phyloP scores from a whole-genome alignment of 2,888 invertebrate genomes.

The Linyphia triangularis region DNA sequence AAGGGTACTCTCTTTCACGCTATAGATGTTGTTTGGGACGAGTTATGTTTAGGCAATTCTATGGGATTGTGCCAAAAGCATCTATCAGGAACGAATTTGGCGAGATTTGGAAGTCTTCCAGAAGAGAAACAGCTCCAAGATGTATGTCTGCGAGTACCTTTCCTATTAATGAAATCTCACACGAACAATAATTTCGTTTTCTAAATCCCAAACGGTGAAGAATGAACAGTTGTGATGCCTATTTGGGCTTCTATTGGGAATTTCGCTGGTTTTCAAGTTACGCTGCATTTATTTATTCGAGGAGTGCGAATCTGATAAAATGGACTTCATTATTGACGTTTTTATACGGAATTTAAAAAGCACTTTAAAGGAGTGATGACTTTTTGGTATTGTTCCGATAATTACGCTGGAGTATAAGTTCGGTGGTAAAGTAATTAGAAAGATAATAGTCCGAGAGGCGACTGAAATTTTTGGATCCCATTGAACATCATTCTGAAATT shows the following conservation, averaged over 20 bases:
- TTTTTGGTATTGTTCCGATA: too few species aligned
- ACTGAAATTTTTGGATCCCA: too few species aligned
- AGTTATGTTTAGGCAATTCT: neutral
- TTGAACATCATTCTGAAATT: too few species aligned
- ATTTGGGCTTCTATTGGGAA: neutral
- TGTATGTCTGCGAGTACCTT: neutral
- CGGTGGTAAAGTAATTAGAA: too few species aligned
- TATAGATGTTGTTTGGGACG: neutral
- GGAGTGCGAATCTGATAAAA: too few species aligned
- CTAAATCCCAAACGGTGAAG: neutral
- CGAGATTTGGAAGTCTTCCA: slow-evolving; percentile 2
- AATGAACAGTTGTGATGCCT: neutral
- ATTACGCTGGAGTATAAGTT: too few species aligned
- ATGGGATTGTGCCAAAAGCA: slow-evolving; percentile 1
- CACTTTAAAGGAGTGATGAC: too few species aligned
- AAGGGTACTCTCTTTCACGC: neutral
- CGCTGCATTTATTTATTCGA: too few species aligned
- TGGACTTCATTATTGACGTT: too few species aligned
- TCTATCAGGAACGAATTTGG: slow-evolving; percentile 12
- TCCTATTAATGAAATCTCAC: neutral
- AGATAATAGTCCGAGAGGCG: too few species aligned
- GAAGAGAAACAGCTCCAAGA: neutral
- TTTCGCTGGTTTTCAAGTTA: too few species aligned
- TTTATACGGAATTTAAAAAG: too few species aligned
- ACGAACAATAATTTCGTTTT: neutral